Conservation (phyloP, 2,888 invertebrate species). For the Diplolepis rosae region DNA sequence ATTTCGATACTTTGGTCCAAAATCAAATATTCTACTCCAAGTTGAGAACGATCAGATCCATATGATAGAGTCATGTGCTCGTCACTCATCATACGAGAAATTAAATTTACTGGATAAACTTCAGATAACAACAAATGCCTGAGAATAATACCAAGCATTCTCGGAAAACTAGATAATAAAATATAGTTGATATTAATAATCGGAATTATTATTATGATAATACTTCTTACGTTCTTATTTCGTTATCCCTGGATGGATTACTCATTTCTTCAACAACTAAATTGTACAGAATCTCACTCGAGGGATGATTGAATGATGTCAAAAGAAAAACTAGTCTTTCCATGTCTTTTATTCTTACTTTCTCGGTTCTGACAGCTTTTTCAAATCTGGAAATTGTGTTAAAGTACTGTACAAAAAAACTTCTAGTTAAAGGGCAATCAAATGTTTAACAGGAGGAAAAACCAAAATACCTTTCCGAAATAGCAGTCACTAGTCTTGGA, state of each 20-base stretch:
- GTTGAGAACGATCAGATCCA: conserved; percentile 72
- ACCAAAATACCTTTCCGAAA: conserved; percentile 1
- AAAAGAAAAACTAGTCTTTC: conserved; percentile 81
- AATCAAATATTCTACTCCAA: conserved; percentile 78
- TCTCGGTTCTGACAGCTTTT: conserved; percentile 60
- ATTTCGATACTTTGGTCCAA: conserved; percentile 79
- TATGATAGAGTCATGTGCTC: conserved; percentile 77
- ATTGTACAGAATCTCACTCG: conserved; percentile 74
- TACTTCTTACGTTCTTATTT: conserved; percentile 73
- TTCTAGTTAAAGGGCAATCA: background rate
- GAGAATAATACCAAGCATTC: conserved; percentile 39
- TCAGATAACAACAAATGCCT: conserved; percentile 48
- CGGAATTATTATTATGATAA: background rate
- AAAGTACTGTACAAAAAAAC: background rate
- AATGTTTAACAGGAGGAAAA: background rate
- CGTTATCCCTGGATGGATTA: conserved; percentile 75
- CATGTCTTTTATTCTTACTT: conserved; percentile 82
- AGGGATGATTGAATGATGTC: conserved; percentile 78
- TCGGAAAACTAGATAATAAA: conserved; percentile 50
- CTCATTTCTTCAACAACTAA: conserved; percentile 75
- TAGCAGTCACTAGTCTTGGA: background rate
- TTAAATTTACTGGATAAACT: conserved; percentile 73
- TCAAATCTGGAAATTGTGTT: background rate
- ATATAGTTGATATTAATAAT: conserved; percentile 15
- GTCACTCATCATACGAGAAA: conserved; percentile 76